These are phyloP conservation scores for Eumeta japonica DNA, from an alignment of 1,140 invertebrate species.

Conservation along the genomic window DNA sequence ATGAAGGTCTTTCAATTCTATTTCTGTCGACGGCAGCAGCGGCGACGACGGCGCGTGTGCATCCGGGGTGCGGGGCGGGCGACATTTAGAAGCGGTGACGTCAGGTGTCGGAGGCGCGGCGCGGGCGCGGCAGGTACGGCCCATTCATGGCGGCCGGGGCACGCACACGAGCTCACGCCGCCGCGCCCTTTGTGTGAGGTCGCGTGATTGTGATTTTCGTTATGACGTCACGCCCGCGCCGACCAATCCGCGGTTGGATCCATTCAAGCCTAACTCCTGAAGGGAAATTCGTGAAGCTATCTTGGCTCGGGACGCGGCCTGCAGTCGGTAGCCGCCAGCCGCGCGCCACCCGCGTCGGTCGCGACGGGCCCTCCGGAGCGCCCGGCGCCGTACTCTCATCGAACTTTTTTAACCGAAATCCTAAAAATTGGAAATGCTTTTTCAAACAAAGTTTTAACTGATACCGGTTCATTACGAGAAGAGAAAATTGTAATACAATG, in stretches of 20 bases:
- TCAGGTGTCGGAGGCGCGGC: conserved; percentile 41
- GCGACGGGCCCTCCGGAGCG: conserved; percentile 9
- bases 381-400: conserved; percentile 6
- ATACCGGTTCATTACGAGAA: too few species aligned
- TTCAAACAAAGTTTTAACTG: too few species aligned
- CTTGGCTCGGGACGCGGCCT: conserved; percentile 28
- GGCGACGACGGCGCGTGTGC: too few species aligned
- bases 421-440: too few species aligned
- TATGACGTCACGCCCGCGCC: conserved; percentile 40
- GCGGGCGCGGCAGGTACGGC: conserved; percentile 38
- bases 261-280: conserved; percentile 55
- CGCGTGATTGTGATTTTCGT: conserved; percentile 41
- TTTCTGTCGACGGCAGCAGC: too few species aligned
- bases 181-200: conserved; percentile 17
- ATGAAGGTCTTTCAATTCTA: too few species aligned
- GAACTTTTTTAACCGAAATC: too few species aligned
- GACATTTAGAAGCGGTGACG: too few species aligned
- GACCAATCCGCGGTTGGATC: conserved; percentile 42
- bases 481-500: too few species aligned
- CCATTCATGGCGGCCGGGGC: conserved; percentile 36
- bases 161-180: conserved; percentile 19
- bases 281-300: conserved; percentile 36
- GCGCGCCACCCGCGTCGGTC: too few species aligned
- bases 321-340: conserved; percentile 37
- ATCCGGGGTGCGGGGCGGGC: too few species aligned